Evolutionary conservation across 2,797 vertebrate species (phyloP).

Genomic region (Ctenochaetus hawaiiensis): DNA sequence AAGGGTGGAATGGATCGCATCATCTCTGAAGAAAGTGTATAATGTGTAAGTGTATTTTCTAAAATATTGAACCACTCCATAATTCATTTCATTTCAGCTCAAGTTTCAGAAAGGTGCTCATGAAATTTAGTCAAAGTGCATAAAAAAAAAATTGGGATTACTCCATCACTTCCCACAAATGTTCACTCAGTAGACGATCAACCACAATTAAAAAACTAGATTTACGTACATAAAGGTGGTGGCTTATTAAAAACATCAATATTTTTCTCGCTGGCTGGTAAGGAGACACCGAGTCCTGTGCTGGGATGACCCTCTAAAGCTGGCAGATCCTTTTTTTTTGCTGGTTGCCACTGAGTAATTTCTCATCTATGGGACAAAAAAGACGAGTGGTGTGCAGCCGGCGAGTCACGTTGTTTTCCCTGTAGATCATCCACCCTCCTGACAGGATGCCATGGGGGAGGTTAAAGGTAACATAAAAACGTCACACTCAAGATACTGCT

Average conservation of each 20-base stretch:
- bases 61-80: no score
- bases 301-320: constrained; percentile 26
- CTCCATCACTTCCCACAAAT: no score
- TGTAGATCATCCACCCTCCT: constrained; percentile 34
- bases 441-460: constrained; percentile 41
- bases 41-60: no score
- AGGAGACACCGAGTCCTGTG: constrained; percentile 18
- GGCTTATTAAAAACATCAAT: constrained; percentile 31
- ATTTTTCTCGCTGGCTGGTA: constrained; percentile 50
- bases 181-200: no score
- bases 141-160: no score
- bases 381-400: constrained; percentile 33
- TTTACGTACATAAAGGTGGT: neutral
- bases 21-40: no score
- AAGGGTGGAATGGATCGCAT: neutral
- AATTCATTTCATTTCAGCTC: no score
- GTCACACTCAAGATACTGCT: constrained; percentile 25
- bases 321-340: constrained; percentile 29
- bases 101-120: no score
- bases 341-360: constrained; percentile 50
- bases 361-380: constrained; percentile 49
- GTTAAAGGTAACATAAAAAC: constrained; percentile 55
- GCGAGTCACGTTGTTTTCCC: constrained; percentile 44
- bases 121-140: no score
- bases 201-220: no score